Base-by-base conservation (phyloP, 2,888 invertebrate species). In the Tiliacea citrago region DNA sequence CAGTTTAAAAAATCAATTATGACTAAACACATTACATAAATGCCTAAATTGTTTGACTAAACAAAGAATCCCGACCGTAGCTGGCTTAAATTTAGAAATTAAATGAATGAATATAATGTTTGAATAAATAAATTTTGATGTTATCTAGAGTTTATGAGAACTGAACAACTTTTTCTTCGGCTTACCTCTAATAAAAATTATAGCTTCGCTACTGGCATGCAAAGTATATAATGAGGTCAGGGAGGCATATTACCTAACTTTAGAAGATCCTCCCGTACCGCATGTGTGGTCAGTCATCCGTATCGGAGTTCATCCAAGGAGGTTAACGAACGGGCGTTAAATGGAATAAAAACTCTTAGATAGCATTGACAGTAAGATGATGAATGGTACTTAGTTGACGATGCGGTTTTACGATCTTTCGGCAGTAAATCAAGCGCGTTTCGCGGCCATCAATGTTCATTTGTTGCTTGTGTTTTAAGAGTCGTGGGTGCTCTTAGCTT, bases 331-430 rank as follows among this genome's bases (percentile, higher is more conserved):
- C 83, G 69, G 69, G 74, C 73, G 81, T 73, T 82, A 73, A 82
- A 90, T 89, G 88, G 90, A 90, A 91, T 92, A 93, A 94, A 94
- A 95, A 94, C 93, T 91, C 89, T 86, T 83, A 85, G 95, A 96
- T 95, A 95, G 90, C 90, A 92, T 91, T 94, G 95, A 94, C 94
- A 92, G 90, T 87, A 83, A 82, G 83, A 92, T 95, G 95, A 95
- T 95, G 90, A 91, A 95, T 93, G 92, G 89, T 80, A 73, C 84
- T 79, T 80, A 81, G 79, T 91, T 92, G 93, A 94, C 93, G 90
- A 88, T 86, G 91, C 92, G 86, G 82, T 91, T 91, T 92, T 90
- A 89, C 86, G 89, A 88, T 79, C 86, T 82, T 82, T 78, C 82
- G 67, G 83, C 81, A 85, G 89, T 91, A 91, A 90, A 91, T 91